Evolutionary conservation across 2,113 vertebrate genomes (phyloP).

Genomic region (Morone chrysops): DNA sequence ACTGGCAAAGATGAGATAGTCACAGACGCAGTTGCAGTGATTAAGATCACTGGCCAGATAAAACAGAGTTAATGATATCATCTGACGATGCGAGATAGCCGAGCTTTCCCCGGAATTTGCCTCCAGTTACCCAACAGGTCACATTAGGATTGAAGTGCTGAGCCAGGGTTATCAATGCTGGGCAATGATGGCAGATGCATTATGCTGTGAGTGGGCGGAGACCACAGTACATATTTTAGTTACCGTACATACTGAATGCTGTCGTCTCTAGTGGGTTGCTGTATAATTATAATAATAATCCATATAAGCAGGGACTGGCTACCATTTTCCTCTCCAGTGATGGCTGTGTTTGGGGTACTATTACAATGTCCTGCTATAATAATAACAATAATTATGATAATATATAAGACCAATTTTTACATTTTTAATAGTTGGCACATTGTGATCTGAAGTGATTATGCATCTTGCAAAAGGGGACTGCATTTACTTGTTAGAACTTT

Average conservation of each 20-base stretch:
- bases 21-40: slow-evolving; percentile 20
- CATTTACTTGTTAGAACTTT: background rate
- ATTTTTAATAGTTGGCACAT: background rate
- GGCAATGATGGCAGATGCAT: slow-evolving; percentile 7
- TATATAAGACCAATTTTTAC: background rate
- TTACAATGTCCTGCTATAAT: background rate
- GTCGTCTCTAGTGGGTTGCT: background rate
- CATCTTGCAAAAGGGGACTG: background rate
- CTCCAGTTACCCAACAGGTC: slow-evolving; percentile 16
- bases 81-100: slow-evolving; percentile 25
- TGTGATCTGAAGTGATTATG: background rate
- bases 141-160: slow-evolving; percentile 19
- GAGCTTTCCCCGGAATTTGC: slow-evolving; percentile 21
- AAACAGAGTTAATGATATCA: slow-evolving; percentile 39
- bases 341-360: background rate
- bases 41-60: slow-evolving; percentile 41
- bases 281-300: slow-evolving; percentile 4
- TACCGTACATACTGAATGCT: background rate
- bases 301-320: background rate
- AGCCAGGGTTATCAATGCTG: slow-evolving; percentile 13
- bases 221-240: background rate
- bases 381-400: background rate
- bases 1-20: slow-evolving; percentile 29
- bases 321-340: background rate
- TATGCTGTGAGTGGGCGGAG: background rate